Evolutionary conservation across 2,113 vertebrate genomes (phyloP).

Genomic region (Syrmaticus mikado): DNA sequence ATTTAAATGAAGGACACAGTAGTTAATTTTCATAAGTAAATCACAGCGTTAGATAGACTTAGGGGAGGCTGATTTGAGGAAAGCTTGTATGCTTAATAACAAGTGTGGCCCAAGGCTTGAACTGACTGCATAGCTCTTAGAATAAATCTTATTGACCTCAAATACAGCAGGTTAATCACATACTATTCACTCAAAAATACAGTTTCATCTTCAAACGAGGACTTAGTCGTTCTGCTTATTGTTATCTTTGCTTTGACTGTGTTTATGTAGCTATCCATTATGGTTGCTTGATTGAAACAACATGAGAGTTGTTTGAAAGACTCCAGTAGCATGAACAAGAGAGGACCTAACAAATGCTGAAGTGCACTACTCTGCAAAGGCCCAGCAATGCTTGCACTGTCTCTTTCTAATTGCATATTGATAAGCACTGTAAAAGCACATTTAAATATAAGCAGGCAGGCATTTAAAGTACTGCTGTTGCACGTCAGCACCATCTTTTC

Average conservation of each 20-base stretch:
- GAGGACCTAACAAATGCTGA: not conserved
- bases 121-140: not conserved
- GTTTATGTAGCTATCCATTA: slow-evolving; percentile 36
- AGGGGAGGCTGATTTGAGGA: not conserved
- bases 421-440: slow-evolving; percentile 15
- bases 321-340: slow-evolving; percentile 14
- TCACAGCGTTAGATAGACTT: not conserved
- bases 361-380: not conserved
- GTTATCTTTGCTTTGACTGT: slow-evolving; percentile 16
- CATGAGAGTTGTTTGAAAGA: not conserved
- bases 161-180: not conserved
- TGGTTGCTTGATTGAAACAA: not conserved
- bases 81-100: not conserved
- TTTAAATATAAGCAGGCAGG: not conserved
- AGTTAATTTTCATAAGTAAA: slow-evolving; percentile 20
- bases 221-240: slow-evolving; percentile 7
- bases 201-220: slow-evolving; percentile 40
- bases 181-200: slow-evolving; percentile 23
- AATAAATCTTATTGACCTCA: not conserved
- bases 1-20: not conserved
- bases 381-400: not conserved
- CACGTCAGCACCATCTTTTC: slow-evolving; percentile 4
- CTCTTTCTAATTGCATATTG: slow-evolving; percentile 24
- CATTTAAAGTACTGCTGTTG: slow-evolving; percentile 16
- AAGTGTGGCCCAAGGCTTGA: not conserved